Evolutionary conservation across 1,140 invertebrate species (phyloP), one percentile per base, ranked within the genome.

Genomic region (Aphaenogaster ashmeadi): DNA sequence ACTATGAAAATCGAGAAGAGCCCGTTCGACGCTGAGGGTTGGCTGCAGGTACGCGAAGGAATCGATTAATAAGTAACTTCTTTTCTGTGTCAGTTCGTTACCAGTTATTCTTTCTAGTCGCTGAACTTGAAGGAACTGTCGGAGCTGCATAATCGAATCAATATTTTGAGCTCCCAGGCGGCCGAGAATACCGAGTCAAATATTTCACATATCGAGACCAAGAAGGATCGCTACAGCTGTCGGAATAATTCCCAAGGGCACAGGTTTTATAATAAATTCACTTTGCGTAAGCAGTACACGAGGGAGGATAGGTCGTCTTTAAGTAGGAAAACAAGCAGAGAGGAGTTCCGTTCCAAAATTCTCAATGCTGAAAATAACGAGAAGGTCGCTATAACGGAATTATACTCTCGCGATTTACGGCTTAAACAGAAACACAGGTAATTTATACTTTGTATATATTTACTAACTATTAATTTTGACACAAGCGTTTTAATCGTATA

Each of bases 71-170:
- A 60, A 44, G 58, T 86, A 52, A 64, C 44, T 72, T 56, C 54
- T 47, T 27, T 27, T 27, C 27, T 64, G 1, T 8, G 15, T 47
- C 2, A 9, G 1, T 66, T 44, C 36, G 18, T 62, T 33, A 21
- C 2, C 9, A 9, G 11, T 58, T 44, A n/a, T 83, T 71, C n/a
- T 18, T 89, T 91, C 11, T 62, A 92, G 91, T 90, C 91, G n/a
- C 66, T 92, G 44, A 87, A 58, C 18, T 69, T 69, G 56, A 89
- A 92, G 52, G 89, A 92, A 83, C 64, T 91, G 41, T 79, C 66
- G 27, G 87, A 86, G 15, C 50, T 90, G 8, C 64, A 91, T 58
- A 72, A 87, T 78, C 71, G 54, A 60, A 87, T 91, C 66, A 56
- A 52, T 58, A 56, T 79, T 60, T 64, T 85, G 60, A 75, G 47